Percentiles rank a stretch among this genome's conserved stretches.
Evolutionary conservation across 2,113 vertebrate genomes (phyloP).

Genomic region (Felis catus): DNA sequence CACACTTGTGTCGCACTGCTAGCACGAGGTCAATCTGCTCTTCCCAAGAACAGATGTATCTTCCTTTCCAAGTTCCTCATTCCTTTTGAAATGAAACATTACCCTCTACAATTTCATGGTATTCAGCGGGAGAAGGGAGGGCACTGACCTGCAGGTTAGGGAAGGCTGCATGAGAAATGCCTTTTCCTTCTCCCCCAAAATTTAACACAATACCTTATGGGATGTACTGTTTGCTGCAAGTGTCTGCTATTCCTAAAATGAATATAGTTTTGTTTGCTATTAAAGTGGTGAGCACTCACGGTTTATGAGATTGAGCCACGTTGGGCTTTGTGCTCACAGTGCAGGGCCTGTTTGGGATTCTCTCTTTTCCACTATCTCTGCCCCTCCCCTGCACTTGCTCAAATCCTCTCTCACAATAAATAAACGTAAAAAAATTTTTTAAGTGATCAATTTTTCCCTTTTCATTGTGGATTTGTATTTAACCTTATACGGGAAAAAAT

Average conservation of each 20-base stretch:
- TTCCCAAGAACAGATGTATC: not conserved
- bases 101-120: not conserved
- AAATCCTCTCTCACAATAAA: not conserved
- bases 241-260: not conserved
- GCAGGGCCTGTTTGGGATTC: not conserved
- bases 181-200: not conserved
- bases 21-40: not conserved
- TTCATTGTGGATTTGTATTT: not conserved
- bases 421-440: not conserved
- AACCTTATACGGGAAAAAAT: constrained; percentile 3
- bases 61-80: not conserved
- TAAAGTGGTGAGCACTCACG: not conserved
- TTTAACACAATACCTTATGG: not conserved
- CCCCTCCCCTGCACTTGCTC: not conserved
- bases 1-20: not conserved
- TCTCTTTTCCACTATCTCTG: not conserved
- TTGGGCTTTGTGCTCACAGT: not conserved
- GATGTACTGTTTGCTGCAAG: not conserved
- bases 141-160: not conserved
- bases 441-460: not conserved
- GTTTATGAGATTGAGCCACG: not conserved
- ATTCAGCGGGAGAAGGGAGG: not conserved
- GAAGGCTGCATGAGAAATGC: not conserved
- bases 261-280: constrained; percentile 18
- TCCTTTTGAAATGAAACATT: not conserved